These are phyloP conservation scores for Tonatia bakeri DNA, from an alignment of 2,113 vertebrate species.

Conservation along the genomic window DNA sequence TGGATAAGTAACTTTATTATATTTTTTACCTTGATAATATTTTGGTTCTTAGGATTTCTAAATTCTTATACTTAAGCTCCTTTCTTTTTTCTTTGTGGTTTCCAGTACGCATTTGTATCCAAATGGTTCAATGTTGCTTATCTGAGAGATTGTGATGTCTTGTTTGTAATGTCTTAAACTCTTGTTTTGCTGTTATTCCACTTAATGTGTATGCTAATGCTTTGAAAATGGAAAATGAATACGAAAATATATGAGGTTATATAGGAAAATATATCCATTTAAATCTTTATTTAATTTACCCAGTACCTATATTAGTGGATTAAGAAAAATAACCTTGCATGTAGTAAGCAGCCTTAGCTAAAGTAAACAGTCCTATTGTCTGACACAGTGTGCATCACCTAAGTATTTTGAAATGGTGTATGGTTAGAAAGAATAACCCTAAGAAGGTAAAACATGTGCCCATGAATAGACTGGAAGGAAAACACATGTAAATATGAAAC, in stretches of 20 bases:
- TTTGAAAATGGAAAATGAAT: slow-evolving; percentile 23
- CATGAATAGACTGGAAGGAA: not conserved
- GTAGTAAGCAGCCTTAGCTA: slow-evolving; percentile 72
- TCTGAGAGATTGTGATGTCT: not conserved
- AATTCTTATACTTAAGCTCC: not conserved
- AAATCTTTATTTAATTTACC: slow-evolving; percentile 79
- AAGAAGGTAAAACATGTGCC: slow-evolving; percentile 40
- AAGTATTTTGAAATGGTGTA: slow-evolving; percentile 68
- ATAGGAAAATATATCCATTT: slow-evolving; percentile 62
- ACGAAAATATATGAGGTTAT: not conserved
- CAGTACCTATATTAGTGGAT: slow-evolving; percentile 65
- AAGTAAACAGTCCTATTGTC: slow-evolving; percentile 70
- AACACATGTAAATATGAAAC: slow-evolving; percentile 46
- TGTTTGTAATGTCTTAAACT: not conserved
- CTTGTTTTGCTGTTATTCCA: not conserved
- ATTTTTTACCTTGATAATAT: not conserved
- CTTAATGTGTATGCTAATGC: not conserved
- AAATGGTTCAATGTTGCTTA: not conserved
- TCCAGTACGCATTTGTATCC: not conserved
- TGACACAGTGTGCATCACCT: slow-evolving; percentile 39
- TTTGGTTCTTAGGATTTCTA: not conserved
- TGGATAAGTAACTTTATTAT: not conserved
- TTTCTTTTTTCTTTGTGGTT: not conserved
- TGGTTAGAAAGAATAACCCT: slow-evolving; percentile 44
- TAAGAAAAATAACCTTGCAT: slow-evolving; percentile 65